Conservation (phyloP, 2,797 vertebrate genomes). For the Spea hammondii region DNA sequence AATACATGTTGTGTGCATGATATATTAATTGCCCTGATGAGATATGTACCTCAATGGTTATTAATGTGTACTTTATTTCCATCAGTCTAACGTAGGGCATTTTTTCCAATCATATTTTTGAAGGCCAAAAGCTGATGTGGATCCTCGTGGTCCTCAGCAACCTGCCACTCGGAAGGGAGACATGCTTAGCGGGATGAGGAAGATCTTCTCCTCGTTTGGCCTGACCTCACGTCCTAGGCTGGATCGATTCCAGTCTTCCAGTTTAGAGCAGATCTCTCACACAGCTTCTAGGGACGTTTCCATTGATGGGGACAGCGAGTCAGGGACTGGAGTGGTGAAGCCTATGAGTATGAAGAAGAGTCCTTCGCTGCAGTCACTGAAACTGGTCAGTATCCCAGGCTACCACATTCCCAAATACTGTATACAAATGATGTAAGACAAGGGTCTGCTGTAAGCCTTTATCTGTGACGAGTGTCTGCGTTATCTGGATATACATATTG, state of each 20-base stretch:
- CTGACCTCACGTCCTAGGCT: constrained; percentile 65
- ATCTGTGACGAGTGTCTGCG: constrained; percentile 15
- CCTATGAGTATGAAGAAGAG: constrained; percentile 60
- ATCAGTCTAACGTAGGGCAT: too few relatives aligned
- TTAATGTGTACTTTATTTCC: too few relatives aligned
- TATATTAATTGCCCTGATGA: too few relatives aligned
- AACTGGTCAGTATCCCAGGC: constrained; percentile 62
- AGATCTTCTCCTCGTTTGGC: constrained; percentile 66
- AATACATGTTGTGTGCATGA: too few relatives aligned
- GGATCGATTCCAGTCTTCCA: constrained; percentile 67
- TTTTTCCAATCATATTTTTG: background rate
- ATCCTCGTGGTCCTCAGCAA: background rate
- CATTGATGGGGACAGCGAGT: accelerated
- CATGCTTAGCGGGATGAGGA: constrained; percentile 62
- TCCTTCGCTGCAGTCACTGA: constrained; percentile 67
- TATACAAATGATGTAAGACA: background rate
- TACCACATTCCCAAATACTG: background rate
- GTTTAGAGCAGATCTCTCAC: constrained; percentile 68
- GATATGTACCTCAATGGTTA: too few relatives aligned
- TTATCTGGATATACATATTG: constrained; percentile 23
- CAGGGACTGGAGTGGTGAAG: background rate
- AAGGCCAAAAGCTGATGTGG: background rate
- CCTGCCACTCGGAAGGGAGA: constrained; percentile 55
- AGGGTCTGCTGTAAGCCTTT: background rate
- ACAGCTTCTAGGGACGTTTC: accelerated